Evolutionary conservation across 2,797 vertebrate genomes (phyloP).

Genomic region (Fistularia tabacaria): DNA sequence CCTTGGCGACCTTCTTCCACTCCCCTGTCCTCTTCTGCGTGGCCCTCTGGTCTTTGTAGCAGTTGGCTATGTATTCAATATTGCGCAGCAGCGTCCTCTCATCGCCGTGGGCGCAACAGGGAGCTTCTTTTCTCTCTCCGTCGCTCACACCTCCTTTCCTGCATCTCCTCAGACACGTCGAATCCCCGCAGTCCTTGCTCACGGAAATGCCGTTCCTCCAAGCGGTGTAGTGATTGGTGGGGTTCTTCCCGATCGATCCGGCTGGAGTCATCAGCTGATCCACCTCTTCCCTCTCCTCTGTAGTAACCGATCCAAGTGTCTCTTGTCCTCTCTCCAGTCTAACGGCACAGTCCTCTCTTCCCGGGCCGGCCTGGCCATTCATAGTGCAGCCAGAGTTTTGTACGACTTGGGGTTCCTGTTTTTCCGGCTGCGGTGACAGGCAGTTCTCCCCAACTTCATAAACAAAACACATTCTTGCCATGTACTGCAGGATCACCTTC

Average conservation of each 20-base stretch:
- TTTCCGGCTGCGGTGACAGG: constrained; percentile 60
- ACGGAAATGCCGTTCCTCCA: constrained; percentile 46
- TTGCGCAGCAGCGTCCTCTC: constrained; percentile 75
- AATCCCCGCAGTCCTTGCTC: constrained; percentile 44
- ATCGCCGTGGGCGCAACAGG: constrained; percentile 42
- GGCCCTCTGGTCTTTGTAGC: constrained; percentile 81
- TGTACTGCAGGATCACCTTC: constrained; percentile 79
- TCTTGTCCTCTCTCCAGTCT: constrained; percentile 51
- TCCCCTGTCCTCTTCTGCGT: constrained; percentile 79
- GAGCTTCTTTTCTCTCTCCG: constrained; percentile 25
- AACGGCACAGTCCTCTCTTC: constrained; percentile 44
- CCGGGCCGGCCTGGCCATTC: constrained; percentile 57
- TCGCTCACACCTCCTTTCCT: constrained; percentile 52
- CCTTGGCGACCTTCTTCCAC: constrained; percentile 90
- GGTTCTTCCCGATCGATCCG: constrained; percentile 55
- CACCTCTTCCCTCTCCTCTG: constrained; percentile 55
- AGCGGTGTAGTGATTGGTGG: constrained; percentile 31
- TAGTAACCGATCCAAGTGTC: not conserved
- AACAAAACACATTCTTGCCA: constrained; percentile 86
- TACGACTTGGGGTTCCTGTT: constrained; percentile 13
- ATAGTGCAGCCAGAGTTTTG: constrained; percentile 42
- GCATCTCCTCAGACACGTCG: constrained; percentile 19
- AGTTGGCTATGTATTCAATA: constrained; percentile 81
- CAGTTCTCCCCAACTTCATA: constrained; percentile 86
- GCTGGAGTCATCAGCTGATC: constrained; percentile 59